Evolutionary conservation across 2,888 invertebrate genomes (phyloP).

Genomic region (Merodon equestris): DNA sequence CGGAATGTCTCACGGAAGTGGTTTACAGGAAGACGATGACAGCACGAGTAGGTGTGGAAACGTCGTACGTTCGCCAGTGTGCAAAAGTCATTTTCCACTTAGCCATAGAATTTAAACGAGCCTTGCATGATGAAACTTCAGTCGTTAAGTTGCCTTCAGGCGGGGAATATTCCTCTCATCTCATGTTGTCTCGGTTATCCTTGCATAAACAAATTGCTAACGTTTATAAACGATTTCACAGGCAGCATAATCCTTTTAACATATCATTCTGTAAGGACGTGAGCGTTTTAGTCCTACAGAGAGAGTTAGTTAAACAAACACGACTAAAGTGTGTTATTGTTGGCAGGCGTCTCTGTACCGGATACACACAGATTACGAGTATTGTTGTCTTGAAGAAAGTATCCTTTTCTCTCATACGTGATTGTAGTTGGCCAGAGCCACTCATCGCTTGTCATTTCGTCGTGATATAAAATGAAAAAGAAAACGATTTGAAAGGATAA

Average conservation of each 20-base stretch:
- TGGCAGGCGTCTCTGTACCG: constrained; percentile 26
- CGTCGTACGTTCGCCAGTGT: constrained; percentile 9
- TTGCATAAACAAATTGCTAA: constrained; percentile 13
- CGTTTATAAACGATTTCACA: constrained; percentile 21
- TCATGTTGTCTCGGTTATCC: background rate
- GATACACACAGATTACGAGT: constrained; percentile 21
- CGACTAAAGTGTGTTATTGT: constrained; percentile 52
- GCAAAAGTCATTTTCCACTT: background rate
- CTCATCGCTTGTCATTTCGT: constrained; percentile 58
- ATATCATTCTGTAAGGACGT: constrained; percentile 38
- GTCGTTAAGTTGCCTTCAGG: constrained; percentile 18
- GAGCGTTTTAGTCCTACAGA: constrained; percentile 26
- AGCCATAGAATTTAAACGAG: background rate
- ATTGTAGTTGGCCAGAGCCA: constrained; percentile 37
- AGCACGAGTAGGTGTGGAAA: background rate
- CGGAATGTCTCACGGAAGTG: constrained; percentile 10
- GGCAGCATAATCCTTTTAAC: constrained; percentile 22
- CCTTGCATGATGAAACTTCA: background rate
- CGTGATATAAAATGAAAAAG: constrained; percentile 40
- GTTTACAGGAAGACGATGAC: background rate
- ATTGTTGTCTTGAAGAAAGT: constrained; percentile 31
- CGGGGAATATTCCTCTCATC: background rate
- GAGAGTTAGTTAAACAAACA: constrained; percentile 42
- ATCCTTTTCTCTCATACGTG: background rate
- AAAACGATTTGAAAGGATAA: constrained; percentile 56